These are phyloP conservation scores for Pangasius larnaudii DNA, from an alignment of 2,797 vertebrate genomes.

Conservation along the genomic window DNA sequence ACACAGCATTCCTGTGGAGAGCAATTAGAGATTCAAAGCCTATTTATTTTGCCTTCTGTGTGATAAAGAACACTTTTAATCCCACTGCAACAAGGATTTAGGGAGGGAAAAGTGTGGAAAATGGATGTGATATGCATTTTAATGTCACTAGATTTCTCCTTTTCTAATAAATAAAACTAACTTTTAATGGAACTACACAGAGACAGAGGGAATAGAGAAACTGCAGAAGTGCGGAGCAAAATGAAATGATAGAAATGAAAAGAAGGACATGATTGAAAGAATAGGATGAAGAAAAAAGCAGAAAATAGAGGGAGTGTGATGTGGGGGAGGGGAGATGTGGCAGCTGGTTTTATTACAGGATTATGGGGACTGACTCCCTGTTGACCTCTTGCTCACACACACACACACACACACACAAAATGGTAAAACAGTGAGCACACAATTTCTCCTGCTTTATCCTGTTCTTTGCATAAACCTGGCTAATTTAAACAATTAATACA, in stretches of 20 bases:
- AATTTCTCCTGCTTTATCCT: not conserved
- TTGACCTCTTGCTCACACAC: constrained; percentile 68
- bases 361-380: constrained; percentile 75
- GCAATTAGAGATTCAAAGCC: constrained; percentile 43
- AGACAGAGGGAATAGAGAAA: not conserved
- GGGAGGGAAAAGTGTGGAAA: constrained; percentile 9
- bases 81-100: not conserved
- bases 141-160: constrained; percentile 47
- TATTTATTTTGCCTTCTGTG: constrained; percentile 30
- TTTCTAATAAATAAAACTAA: constrained; percentile 22
- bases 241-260: not conserved
- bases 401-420: constrained; percentile 40
- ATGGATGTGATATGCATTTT: constrained; percentile 36
- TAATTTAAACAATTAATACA: constrained; percentile 30
- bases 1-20: constrained; percentile 18
- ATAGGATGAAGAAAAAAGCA: not conserved
- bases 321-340: constrained; percentile 70
- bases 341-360: constrained; percentile 83
- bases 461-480: not conserved
- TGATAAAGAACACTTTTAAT: constrained; percentile 41
- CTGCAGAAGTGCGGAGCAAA: not conserved
- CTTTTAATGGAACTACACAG: constrained; percentile 36
- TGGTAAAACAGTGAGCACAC: not conserved
- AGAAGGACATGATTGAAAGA: constrained; percentile 27
- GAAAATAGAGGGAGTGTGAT: constrained; percentile 28